phyloP scores from a whole-genome alignment of 2,797 vertebrate genomes.

The Tapirus indicus region DNA sequence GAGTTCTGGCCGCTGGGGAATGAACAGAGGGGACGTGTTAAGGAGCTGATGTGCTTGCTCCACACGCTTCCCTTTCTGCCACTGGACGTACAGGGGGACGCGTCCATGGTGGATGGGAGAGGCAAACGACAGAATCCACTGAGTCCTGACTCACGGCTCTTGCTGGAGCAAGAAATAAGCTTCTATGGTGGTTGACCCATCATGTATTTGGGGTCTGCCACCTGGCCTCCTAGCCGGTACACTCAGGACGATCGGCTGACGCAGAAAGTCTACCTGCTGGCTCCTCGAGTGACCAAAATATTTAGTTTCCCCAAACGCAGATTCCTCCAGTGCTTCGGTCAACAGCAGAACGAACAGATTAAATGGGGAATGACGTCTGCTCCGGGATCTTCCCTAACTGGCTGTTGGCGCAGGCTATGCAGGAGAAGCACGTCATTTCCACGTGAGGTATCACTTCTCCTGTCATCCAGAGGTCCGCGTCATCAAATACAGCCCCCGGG shows the following conservation, averaged over 20 bases:
- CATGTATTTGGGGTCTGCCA: rapidly evolving
- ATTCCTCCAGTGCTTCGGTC: background rate
- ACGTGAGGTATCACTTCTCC: too few relatives aligned
- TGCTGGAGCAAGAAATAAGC: background rate
- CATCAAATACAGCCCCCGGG: background rate
- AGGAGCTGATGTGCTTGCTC: background rate
- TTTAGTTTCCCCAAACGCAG: background rate
- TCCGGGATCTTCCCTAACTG: background rate
- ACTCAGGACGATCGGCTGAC: rapidly evolving
- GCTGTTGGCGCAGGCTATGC: background rate
- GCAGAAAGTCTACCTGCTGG: background rate
- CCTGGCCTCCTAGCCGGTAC: background rate
- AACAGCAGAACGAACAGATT: background rate
- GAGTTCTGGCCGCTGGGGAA: background rate
- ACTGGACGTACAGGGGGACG: background rate
- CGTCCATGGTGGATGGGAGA: background rate
- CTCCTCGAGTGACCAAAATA: background rate
- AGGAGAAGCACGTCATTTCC: rapidly evolving
- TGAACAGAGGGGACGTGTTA: background rate
- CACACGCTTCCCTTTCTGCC: background rate
- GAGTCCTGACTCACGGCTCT: too few relatives aligned
- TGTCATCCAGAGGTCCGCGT: background rate
- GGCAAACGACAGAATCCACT: background rate
- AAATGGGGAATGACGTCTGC: background rate
- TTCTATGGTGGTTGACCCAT: rapidly evolving